phyloP scores from a whole-genome alignment of 2,113 vertebrate genomes.

The Limnothrissa miodon region DNA sequence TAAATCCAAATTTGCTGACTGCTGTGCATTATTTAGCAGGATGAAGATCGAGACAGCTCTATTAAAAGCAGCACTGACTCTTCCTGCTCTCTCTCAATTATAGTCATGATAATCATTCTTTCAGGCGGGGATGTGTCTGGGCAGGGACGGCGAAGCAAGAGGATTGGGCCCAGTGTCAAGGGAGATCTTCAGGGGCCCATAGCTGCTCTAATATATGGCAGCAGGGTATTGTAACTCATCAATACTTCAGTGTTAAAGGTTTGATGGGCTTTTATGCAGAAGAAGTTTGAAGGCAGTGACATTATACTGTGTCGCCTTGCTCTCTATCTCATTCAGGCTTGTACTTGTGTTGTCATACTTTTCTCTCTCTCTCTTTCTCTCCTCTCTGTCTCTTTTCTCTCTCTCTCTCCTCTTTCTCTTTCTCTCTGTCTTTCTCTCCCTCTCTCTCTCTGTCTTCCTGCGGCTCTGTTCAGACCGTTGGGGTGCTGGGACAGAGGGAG shows the following conservation, averaged over 20 bases:
- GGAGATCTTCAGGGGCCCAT: background rate
- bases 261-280: background rate
- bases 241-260: constrained; percentile 19
- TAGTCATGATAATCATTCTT: constrained; percentile 17
- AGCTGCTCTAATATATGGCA: constrained; percentile 1
- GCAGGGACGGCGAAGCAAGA: background rate
- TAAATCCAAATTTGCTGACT: constrained; percentile 24
- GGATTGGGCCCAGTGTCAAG: background rate
- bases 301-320: constrained; percentile 7
- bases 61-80: constrained; percentile 17
- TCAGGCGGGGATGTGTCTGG: background rate
- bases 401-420: background rate
- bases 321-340: background rate
- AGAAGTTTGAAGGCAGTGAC: constrained; percentile 11
- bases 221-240: constrained; percentile 2
- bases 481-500: background rate
- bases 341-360: background rate
- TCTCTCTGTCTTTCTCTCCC: background rate
- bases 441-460: background rate
- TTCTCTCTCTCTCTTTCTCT: too few species aligned
- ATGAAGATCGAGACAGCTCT: constrained; percentile 3
- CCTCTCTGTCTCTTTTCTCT: background rate
- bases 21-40: constrained; percentile 23
- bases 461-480: background rate
- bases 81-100: constrained; percentile 16